A percentile compares a stretch with the other conserved stretches of the same genome.
phyloP scores from a whole-genome alignment of 1,140 invertebrate species.

The Ditylenchus dipsaci region DNA sequence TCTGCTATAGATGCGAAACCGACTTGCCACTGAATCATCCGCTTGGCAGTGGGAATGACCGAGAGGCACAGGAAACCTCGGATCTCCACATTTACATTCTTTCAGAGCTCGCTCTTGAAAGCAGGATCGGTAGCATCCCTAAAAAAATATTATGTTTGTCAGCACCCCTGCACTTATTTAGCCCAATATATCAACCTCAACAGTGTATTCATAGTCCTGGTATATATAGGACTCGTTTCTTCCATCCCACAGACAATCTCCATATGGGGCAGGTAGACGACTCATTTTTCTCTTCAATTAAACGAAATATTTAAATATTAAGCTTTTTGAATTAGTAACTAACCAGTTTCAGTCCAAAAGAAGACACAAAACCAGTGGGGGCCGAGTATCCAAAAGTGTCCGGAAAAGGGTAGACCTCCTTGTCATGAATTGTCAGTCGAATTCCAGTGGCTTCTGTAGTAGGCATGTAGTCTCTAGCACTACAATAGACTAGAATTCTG shows the following conservation, averaged over 20 bases:
- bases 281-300: slow-evolving; percentile 48
- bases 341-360: slow-evolving; percentile 49
- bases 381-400: slow-evolving; percentile 54
- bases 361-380: slow-evolving; percentile 55
- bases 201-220: slow-evolving; percentile 49
- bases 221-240: slow-evolving; percentile 49
- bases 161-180: too few species aligned
- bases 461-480: slow-evolving; percentile 48
- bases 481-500: slow-evolving; percentile 48
- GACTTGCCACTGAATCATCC: slow-evolving; percentile 45
- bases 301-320: slow-evolving; percentile 11
- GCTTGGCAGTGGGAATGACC: slow-evolving; percentile 43
- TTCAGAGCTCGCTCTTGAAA: slow-evolving; percentile 52
- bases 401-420: slow-evolving; percentile 55
- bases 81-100: slow-evolving; percentile 52
- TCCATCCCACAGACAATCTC: slow-evolving; percentile 49
- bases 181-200: too few species aligned
- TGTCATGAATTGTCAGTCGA: slow-evolving; percentile 52
- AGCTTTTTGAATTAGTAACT: too few species aligned
- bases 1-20: slow-evolving; percentile 3
- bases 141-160: not conserved
- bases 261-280: slow-evolving; percentile 50
- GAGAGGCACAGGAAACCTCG: slow-evolving; percentile 48
- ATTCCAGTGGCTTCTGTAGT: slow-evolving; percentile 52
- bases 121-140: slow-evolving; percentile 54